Conservation (phyloP, 2,113 vertebrate genomes). For the Zosterops borbonicus region DNA sequence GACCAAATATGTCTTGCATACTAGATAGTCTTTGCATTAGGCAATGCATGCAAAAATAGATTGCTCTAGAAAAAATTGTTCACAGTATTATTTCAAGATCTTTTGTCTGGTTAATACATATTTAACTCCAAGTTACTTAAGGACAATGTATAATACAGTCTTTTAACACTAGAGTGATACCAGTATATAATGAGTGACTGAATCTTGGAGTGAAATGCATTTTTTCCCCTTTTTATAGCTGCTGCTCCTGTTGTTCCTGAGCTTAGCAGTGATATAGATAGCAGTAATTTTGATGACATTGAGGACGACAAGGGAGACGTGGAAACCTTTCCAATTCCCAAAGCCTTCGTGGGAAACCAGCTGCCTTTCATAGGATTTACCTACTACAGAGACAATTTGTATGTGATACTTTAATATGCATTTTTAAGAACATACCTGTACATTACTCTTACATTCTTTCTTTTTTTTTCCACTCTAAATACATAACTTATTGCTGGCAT, state of each 20-base stretch:
- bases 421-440: neutral
- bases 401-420: conserved; percentile 55
- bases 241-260: conserved; percentile 96
- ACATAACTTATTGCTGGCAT: neutral
- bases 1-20: neutral
- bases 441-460: neutral
- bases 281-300: conserved; percentile 98
- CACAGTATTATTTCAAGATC: neutral
- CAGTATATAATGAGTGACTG: neutral
- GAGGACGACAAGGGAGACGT: conserved; percentile 96
- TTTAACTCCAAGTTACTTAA: neutral
- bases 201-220: conserved; percentile 5
- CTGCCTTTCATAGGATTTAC: conserved; percentile 98
- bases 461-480: neutral
- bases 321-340: conserved; percentile 94
- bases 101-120: neutral
- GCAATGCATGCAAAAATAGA: neutral
- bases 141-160: neutral
- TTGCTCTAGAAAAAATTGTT: neutral
- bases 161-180: neutral
- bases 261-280: conserved; percentile 96
- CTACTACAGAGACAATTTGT: conserved; percentile 98
- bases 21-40: neutral
- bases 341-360: conserved; percentile 98
- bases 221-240: conserved; percentile 71